A percentile compares a stretch with the other conserved stretches of the same genome.
Conservation (phyloP, 2,888 invertebrate genomes). For the Oscheius myriophilus region DNA sequence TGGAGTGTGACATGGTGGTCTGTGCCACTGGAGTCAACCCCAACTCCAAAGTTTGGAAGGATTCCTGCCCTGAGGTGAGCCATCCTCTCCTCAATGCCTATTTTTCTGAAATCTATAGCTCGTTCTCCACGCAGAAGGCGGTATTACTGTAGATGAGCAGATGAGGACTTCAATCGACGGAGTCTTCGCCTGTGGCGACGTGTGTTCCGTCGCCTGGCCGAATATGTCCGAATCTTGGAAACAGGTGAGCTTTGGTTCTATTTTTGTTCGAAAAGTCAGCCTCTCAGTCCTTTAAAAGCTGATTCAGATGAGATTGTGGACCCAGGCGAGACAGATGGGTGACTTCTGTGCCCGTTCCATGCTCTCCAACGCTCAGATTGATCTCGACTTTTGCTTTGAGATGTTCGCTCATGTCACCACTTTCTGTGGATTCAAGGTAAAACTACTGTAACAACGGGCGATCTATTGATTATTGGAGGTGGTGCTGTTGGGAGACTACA, state of each 20-base stretch:
- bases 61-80: conserved; percentile 35
- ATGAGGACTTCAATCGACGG: conserved; percentile 83
- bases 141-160: conserved; percentile 84
- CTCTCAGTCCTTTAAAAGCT: not conserved
- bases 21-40: conserved; percentile 91
- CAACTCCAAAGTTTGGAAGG: conserved; percentile 58
- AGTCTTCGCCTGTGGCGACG: conserved; percentile 95
- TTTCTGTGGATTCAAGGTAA: conserved; percentile 88
- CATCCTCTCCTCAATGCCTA: not conserved
- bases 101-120: conserved; percentile 33
- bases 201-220: conserved; percentile 85
- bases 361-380: conserved; percentile 72
- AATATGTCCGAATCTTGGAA: conserved; percentile 78
- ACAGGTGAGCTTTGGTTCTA: conserved; percentile 56
- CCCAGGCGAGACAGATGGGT: conserved; percentile 97
- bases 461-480: conserved; percentile 37
- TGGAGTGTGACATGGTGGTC: conserved; percentile 83
- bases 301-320: conserved; percentile 89
- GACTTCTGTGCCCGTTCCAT: conserved; percentile 90
- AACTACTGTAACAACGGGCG: not conserved
- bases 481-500: conserved; percentile 65
- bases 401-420: conserved; percentile 94
- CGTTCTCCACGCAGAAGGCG: conserved; percentile 78
- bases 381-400: conserved; percentile 91
- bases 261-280: not conserved